Percentiles rank a stretch among this genome's conserved stretches.
These are phyloP conservation scores for Eupithecia inturbata DNA, from an alignment of 2,888 invertebrate species.

Conservation along the genomic window DNA sequence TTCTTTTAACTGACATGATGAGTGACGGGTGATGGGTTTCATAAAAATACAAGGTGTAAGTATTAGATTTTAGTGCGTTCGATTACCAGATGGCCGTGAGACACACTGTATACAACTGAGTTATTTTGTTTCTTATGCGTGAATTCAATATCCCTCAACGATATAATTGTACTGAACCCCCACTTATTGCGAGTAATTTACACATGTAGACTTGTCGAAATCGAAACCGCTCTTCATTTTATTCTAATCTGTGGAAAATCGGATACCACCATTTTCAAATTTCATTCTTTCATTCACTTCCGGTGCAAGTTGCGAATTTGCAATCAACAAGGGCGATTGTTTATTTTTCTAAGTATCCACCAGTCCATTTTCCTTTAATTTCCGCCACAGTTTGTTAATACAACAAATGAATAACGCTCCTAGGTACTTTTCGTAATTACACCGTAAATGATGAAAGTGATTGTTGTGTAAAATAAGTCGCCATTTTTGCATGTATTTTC, in stretches of 20 bases:
- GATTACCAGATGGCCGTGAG: too few species aligned
- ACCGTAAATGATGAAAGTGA: conserved; percentile 15
- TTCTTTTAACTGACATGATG: too few species aligned
- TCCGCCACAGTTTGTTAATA: background rate
- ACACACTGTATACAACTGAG: too few species aligned
- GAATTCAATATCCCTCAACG: background rate
- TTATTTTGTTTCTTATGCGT: background rate
- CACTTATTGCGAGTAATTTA: background rate
- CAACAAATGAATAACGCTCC: background rate
- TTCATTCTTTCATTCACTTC: conserved; percentile 13
- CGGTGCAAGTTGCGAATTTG: conserved; percentile 38
- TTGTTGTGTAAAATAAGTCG: conserved; percentile 52
- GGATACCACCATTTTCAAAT: background rate
- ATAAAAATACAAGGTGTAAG: too few species aligned
- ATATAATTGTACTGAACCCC: background rate
- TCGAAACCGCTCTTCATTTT: background rate
- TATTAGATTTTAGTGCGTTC: too few species aligned
- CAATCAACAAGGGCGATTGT: conserved; percentile 31
- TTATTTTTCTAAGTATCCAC: conserved; percentile 6
- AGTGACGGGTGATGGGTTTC: too few species aligned
- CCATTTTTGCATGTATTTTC: conserved; percentile 57
- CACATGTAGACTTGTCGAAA: background rate
- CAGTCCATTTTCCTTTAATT: background rate
- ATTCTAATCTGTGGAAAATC: conserved; percentile 3
- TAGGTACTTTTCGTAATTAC: background rate